Evolutionary conservation across 2,797 vertebrate genomes (phyloP), one percentile per base, ranked within the genome.

Genomic region (Pelodytes ibericus): DNA sequence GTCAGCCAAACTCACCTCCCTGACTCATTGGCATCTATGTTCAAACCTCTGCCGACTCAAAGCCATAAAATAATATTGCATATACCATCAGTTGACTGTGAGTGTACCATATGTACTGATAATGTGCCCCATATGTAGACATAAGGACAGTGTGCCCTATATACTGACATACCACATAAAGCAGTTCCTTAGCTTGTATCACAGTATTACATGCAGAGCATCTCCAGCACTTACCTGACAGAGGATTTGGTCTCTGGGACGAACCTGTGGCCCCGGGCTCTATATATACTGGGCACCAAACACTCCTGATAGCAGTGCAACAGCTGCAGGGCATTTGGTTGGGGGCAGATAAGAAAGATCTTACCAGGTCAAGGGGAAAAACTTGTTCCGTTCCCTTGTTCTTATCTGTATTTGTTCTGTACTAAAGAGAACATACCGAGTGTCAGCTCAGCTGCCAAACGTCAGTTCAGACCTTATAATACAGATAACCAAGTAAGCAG

Each of bases 391-490:
- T 33, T 18, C 1, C 33, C 33, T 6, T n/a, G n/a, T 36, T 11
- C 71, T 65, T 74, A 74, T 74, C 61, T 15, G 61, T 74, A 49
- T 65, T 58, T 74, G 49, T 4, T 64, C 24, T 30, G 27, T 65
- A 44, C 36, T 57, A 26, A 11, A 11, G 7, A 39, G 36, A 61
- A 72, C 16, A 29, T 27, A 49, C 22, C n/a, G 20, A 72, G 59
- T 53, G 71, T 65, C 30, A 57, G 61, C 61, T 65, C 47, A 29
- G 24, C 47, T 65, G 61, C 62, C 33, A 58, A 57, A 36, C 11
- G 11, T 1, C 5, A 36, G 33, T 11, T 11, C 5, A 11, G 33
- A 36, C 5, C 33, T 36, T 36, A 6, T 5, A 11, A 36, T 36
- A 5, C 33, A 6, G 33, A 36, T 10, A 22, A 1, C 47, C 56